Conservation (phyloP, 2,888 invertebrate species). For the Empis livida region DNA sequence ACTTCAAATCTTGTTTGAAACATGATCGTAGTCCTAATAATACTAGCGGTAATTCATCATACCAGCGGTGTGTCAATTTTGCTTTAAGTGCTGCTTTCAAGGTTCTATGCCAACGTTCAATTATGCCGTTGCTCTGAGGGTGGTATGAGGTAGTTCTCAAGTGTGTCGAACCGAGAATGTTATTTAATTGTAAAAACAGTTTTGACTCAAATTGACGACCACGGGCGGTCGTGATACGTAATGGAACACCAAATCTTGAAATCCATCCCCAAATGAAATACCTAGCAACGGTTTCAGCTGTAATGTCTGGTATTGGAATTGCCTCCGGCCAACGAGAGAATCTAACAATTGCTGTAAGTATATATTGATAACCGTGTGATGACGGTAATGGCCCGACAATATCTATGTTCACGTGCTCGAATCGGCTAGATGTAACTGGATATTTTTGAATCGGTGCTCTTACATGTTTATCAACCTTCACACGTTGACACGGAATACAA, state of each 20-base stretch:
- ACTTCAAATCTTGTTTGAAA: constrained; percentile 17
- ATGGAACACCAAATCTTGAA: constrained; percentile 24
- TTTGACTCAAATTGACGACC: constrained; percentile 25
- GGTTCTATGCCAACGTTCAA: constrained; percentile 29
- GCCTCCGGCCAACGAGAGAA: neutral
- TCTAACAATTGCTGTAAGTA: neutral
- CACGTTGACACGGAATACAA: neutral
- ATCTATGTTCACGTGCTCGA: neutral
- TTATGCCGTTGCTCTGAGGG: constrained; percentile 26
- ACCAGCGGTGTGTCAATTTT: neutral
- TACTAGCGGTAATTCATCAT: constrained; percentile 17
- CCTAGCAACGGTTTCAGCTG: neutral
- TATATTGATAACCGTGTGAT: neutral
- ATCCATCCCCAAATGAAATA: neutral
- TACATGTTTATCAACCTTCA: neutral
- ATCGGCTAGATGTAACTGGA: neutral
- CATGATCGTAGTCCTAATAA: constrained; percentile 21
- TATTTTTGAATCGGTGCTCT: neutral
- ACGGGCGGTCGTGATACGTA: constrained; percentile 25
- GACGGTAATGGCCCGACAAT: neutral
- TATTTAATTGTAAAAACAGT: constrained; percentile 18
- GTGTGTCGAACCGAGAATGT: constrained; percentile 17
- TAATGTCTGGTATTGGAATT: neutral
- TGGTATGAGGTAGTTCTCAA: constrained; percentile 22
- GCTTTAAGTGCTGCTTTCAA: constrained; percentile 17